Conservation (phyloP, 1,140 invertebrate species). For the Sycophaga agraensis region DNA sequence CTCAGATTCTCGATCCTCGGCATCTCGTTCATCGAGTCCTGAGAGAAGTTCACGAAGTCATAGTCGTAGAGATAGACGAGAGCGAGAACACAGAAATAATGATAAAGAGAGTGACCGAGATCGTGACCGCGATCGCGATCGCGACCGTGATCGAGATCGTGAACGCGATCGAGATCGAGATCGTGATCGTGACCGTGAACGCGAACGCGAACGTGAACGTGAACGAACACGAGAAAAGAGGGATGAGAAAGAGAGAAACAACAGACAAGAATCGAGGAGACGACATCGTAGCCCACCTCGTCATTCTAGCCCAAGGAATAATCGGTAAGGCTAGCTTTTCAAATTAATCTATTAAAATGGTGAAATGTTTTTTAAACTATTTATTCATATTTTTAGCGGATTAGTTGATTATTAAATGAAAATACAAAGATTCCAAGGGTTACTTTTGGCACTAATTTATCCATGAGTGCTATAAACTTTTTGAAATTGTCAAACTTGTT, state of each 20-base stretch:
- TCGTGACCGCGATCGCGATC: conserved; percentile 41
- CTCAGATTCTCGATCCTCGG: conserved; percentile 51
- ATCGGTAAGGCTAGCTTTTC: conserved; percentile 12
- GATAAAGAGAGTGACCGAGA: too few species aligned
- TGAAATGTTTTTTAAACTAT: neutral
- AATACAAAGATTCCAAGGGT: neutral
- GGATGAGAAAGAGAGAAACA: conserved; percentile 34
- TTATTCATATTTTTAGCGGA: conserved; percentile 21
- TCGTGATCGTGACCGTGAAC: conserved; percentile 38
- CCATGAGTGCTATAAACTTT: conserved; percentile 22
- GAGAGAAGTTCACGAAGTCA: conserved; percentile 42
- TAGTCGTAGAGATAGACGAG: conserved; percentile 44
- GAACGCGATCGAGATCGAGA: conserved; percentile 40
- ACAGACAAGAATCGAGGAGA: conserved; percentile 44
- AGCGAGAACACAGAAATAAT: conserved; percentile 40
- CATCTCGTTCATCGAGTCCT: conserved; percentile 49
- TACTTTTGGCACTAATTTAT: conserved; percentile 16
- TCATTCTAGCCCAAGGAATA: conserved; percentile 25
- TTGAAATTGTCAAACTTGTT: conserved; percentile 18
- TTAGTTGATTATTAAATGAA: conserved; percentile 27
- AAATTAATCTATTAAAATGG: neutral
- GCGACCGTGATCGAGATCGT: conserved; percentile 36
- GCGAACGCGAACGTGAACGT: conserved; percentile 41
- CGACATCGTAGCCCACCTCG: conserved; percentile 42
- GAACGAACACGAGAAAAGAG: conserved; percentile 32